Evolutionary conservation across 1,140 invertebrate species (phyloP).

Genomic region (Coelopa frigida): DNA sequence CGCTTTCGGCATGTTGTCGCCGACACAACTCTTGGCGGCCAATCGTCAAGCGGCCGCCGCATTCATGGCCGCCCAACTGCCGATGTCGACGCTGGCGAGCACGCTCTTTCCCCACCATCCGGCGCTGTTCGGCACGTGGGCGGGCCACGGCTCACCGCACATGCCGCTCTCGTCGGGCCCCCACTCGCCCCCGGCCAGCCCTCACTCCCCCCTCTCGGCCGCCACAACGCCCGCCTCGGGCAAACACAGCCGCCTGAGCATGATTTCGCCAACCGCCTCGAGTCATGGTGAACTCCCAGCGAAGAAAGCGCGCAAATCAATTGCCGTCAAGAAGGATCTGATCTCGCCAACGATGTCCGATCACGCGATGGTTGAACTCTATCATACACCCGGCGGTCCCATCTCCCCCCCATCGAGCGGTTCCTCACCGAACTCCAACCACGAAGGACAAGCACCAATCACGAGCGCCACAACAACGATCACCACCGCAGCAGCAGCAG

Average conservation of each 20-base stretch:
- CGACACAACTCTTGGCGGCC: constrained; percentile 51
- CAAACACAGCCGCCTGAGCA: constrained; percentile 29
- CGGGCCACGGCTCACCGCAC: constrained; percentile 34
- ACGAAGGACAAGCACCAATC: constrained; percentile 16
- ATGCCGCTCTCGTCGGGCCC: constrained; percentile 35
- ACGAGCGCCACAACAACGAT: constrained; percentile 34
- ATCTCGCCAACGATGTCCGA: constrained; percentile 31
- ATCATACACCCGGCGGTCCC: constrained; percentile 45
- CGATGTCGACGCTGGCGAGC: constrained; percentile 36
- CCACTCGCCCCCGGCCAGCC: constrained; percentile 38
- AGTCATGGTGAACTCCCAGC: constrained; percentile 33
- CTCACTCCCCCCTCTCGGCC: constrained; percentile 28
- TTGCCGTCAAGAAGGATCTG: constrained; percentile 43
- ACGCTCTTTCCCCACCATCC: constrained; percentile 48
- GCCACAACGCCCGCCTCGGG: constrained; percentile 16
- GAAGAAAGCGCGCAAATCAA: constrained; percentile 41
- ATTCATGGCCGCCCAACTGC: constrained; percentile 38
- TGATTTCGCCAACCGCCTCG: constrained; percentile 29
- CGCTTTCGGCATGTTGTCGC: constrained; percentile 47
- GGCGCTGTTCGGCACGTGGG: constrained; percentile 49
- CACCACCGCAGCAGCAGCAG: constrained; percentile 36
- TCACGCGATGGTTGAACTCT: constrained; percentile 33
- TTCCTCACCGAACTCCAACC: constrained; percentile 47
- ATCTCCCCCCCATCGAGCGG: constrained; percentile 47
- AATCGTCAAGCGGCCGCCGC: constrained; percentile 49